A percentile compares a stretch with the other conserved stretches of the same genome.
Conservation (phyloP, 2,797 vertebrate genomes). For the Dicrostonyx torquatus region DNA sequence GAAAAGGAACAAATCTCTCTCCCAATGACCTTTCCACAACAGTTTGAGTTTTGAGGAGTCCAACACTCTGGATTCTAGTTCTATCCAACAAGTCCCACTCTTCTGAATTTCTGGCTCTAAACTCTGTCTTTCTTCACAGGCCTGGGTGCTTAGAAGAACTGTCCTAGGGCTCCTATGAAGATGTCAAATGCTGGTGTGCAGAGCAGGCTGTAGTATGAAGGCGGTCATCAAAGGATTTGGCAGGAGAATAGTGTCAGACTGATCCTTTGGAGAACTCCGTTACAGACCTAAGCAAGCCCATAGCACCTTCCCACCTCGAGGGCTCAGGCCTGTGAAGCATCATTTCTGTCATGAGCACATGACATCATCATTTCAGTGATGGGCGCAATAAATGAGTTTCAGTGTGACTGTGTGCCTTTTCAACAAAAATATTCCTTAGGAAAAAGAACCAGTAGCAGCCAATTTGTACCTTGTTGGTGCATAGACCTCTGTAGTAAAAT, state of each 20-base stretch:
- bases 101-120: neutral
- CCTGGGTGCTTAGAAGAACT: neutral
- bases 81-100: neutral
- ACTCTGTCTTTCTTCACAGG: neutral
- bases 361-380: neutral
- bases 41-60: neutral
- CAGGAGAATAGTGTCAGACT: neutral
- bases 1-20: neutral
- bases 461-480: neutral
- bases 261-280: neutral
- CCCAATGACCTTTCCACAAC: fast-evolving
- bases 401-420: neutral
- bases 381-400: neutral
- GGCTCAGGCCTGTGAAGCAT: neutral
- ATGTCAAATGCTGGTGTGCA: neutral
- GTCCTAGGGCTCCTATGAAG: neutral
- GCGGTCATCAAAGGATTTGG: neutral
- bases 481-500: neutral
- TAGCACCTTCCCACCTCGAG: neutral
- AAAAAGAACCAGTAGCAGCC: neutral
- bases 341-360: neutral
- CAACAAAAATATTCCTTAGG: neutral
- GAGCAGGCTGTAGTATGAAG: neutral
- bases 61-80: neutral
- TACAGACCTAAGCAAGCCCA: neutral